phyloP scores from a whole-genome alignment of 2,888 invertebrate species.

The Tenthredo distinguenda region DNA sequence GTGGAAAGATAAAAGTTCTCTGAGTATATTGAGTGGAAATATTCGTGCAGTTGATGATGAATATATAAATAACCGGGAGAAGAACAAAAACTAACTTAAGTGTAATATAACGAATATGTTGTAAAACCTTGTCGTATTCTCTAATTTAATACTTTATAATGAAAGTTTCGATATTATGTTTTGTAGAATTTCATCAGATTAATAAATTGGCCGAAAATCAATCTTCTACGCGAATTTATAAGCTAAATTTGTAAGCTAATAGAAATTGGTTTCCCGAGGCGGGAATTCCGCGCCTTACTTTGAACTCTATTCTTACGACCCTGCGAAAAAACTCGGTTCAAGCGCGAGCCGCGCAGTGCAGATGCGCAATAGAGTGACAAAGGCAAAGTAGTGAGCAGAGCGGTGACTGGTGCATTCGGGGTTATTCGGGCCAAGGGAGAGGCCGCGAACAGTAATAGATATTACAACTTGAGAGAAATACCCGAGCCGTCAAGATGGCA shows the following conservation, averaged over 20 bases:
- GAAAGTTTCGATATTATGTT: too few species aligned
- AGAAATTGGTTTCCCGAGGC: neutral
- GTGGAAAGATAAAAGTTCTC: conserved; percentile 73
- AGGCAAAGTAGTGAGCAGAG: neutral
- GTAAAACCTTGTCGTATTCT: too few species aligned
- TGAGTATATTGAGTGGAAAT: neutral
- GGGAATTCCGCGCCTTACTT: neutral
- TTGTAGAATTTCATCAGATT: too few species aligned
- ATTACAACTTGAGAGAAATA: neutral
- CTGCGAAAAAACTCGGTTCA: neutral
- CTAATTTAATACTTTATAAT: too few species aligned
- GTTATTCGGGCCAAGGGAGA: conserved; percentile 2
- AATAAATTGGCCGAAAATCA: neutral
- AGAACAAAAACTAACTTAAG: too few species aligned
- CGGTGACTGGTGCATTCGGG: neutral
- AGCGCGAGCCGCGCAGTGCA: neutral
- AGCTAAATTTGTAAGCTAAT: neutral
- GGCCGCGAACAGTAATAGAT: neutral
- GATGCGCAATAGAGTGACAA: neutral
- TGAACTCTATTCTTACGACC: neutral
- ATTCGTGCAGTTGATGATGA: neutral
- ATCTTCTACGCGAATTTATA: neutral
- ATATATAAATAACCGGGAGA: neutral
- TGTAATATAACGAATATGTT: too few species aligned
- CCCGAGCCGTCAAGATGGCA: conserved; percentile 25